A percentile compares a stretch with the other conserved stretches of the same genome.
Evolutionary conservation across 2,113 vertebrate genomes (phyloP).

Genomic region (Isichthys henryi): DNA sequence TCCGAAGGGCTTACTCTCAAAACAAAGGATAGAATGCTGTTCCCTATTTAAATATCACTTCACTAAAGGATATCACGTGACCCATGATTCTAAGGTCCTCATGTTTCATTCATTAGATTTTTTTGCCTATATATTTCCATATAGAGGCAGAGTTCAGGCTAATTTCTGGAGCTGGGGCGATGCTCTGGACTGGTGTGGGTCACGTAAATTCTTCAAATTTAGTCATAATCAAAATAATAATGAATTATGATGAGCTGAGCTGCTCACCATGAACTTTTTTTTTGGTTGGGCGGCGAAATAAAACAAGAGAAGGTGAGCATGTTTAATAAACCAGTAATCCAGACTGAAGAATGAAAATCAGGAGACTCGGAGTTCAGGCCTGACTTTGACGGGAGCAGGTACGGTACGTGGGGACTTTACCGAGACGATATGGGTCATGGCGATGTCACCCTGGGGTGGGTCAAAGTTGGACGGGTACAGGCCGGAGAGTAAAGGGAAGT

Average conservation of each 20-base stretch:
- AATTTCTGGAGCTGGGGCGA: not conserved
- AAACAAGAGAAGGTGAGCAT: not conserved
- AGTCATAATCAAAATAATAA: not conserved
- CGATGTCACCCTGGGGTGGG: not conserved
- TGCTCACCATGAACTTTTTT: not conserved
- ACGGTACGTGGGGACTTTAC: not conserved
- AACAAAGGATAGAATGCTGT: not conserved
- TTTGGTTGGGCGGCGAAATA: not conserved
- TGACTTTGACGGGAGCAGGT: not conserved
- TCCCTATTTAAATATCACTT: not conserved
- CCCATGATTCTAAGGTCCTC: not conserved
- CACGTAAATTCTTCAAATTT: not conserved
- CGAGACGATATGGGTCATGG: not conserved
- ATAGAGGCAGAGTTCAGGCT: not conserved
- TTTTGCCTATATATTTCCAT: not conserved
- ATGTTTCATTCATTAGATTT: not conserved
- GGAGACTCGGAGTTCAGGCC: not conserved
- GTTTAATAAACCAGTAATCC: not conserved
- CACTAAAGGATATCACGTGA: not conserved
- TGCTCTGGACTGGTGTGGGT: not conserved
- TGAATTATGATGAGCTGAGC: not conserved
- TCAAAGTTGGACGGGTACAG: not conserved
- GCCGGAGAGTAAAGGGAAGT: not conserved
- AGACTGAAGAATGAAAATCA: not conserved
- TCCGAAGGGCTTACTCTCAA: not conserved